Conservation (phyloP, 2,888 invertebrate genomes). For the Kuschelorhynchus macadamiae region DNA sequence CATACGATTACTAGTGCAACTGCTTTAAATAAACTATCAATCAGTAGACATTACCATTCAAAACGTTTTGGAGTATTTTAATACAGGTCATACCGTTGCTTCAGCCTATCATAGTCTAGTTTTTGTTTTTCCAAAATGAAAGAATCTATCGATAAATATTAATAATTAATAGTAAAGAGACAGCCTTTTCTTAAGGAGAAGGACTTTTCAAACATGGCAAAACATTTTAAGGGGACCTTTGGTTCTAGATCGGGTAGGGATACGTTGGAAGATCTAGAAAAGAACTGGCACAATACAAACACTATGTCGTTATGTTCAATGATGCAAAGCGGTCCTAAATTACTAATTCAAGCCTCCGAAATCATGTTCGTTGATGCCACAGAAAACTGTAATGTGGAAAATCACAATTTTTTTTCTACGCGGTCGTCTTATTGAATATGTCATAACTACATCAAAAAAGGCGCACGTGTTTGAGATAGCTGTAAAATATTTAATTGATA, state of each 20-base stretch:
- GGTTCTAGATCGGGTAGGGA: slow-evolving; percentile 41
- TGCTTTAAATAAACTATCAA: slow-evolving; percentile 24
- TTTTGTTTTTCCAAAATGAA: slow-evolving; percentile 48
- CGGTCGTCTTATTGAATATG: too few relatives aligned
- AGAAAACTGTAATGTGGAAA: too few relatives aligned
- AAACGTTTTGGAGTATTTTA: slow-evolving; percentile 42
- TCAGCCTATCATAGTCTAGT: slow-evolving; percentile 47
- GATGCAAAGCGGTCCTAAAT: too few relatives aligned
- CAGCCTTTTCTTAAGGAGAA: slow-evolving; percentile 39
- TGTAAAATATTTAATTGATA: too few relatives aligned
- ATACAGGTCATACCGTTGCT: slow-evolving; percentile 46
- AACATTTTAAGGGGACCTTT: slow-evolving; percentile 43
- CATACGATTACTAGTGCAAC: slow-evolving; percentile 18
- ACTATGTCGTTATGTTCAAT: slow-evolving; percentile 27
- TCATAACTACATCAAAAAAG: too few relatives aligned
- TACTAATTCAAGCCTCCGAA: slow-evolving; percentile 33
- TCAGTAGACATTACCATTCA: slow-evolving; percentile 20
- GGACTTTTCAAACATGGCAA: slow-evolving; percentile 43
- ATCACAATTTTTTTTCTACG: too few relatives aligned
- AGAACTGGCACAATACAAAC: slow-evolving; percentile 31
- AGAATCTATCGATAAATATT: slow-evolving; percentile 46
- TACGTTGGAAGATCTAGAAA: slow-evolving; percentile 36
- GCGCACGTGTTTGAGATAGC: too few relatives aligned
- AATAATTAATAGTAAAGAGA: slow-evolving; percentile 37
- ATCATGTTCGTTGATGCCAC: slow-evolving; percentile 6